Percentiles rank a stretch among this genome's conserved stretches.
phyloP scores from a whole-genome alignment of 2,113 vertebrate species.

The Ophiodon elongatus region DNA sequence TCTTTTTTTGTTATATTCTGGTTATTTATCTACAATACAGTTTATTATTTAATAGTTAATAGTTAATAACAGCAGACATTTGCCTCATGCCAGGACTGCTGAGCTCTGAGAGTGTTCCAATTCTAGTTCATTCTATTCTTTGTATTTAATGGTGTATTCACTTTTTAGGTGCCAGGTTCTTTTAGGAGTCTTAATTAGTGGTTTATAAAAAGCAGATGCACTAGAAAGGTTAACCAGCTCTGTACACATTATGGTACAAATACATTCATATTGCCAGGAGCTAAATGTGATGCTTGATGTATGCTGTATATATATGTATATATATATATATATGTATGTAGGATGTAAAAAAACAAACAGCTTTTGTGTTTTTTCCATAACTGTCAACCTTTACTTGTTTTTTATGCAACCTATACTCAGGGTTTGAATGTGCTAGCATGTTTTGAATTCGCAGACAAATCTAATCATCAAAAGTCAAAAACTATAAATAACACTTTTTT shows the following conservation, averaged over 20 bases:
- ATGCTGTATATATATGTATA: no score
- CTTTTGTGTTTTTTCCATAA: not conserved
- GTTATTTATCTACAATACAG: not conserved
- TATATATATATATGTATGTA: not conserved
- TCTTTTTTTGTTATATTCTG: not conserved
- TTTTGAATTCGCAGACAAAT: not conserved
- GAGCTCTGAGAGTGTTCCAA: not conserved
- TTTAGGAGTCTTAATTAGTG: conserved; percentile 4
- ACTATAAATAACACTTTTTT: not conserved
- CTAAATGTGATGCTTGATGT: not conserved
- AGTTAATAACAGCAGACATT: not conserved
- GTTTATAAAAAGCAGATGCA: not conserved
- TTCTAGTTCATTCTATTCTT: no score
- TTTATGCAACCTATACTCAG: not conserved
- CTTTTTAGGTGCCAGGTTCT: not conserved
- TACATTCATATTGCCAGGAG: not conserved
- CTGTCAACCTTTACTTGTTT: not conserved
- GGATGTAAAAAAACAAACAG: not conserved
- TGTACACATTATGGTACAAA: not conserved
- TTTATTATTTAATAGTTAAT: not conserved
- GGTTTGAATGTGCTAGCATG: not conserved
- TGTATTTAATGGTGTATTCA: not conserved
- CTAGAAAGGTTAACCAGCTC: not conserved
- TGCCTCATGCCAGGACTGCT: not conserved
- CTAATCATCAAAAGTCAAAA: conserved; percentile 3